A percentile compares a stretch with the other conserved stretches of the same genome.
Conservation (phyloP, 2,888 invertebrate species). For the Macrostomum cliftonense region DNA sequence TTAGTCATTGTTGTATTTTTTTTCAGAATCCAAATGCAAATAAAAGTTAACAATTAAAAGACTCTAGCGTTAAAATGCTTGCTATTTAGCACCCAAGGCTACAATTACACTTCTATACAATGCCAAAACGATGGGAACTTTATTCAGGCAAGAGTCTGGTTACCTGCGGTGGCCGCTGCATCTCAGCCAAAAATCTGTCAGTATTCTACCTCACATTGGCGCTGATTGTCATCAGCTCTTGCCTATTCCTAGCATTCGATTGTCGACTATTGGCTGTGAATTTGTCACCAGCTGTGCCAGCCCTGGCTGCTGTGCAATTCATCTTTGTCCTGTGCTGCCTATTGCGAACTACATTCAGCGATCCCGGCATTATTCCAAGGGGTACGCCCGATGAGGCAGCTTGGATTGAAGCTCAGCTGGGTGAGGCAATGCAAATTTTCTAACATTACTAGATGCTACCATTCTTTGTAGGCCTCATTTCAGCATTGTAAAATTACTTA, state of each 20-base stretch:
- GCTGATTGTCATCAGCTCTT: constrained; percentile 76
- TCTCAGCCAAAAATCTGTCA: constrained; percentile 86
- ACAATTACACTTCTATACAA: no score
- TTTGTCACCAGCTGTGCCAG: constrained; percentile 76
- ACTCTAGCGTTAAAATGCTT: no score
- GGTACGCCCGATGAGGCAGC: constrained; percentile 71
- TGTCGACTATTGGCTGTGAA: constrained; percentile 71
- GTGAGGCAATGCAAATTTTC: constrained; percentile 38
- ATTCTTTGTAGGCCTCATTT: no score
- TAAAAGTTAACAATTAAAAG: no score
- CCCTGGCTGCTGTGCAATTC: constrained; percentile 68
- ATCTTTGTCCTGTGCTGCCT: constrained; percentile 79
- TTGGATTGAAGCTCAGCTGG: constrained; percentile 70
- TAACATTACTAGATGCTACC: no score
- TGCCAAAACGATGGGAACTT: no score
- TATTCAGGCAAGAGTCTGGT: constrained; percentile 81
- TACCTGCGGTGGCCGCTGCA: constrained; percentile 85
- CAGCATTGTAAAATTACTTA: no score
- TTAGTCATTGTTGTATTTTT: no score
- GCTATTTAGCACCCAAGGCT: no score
- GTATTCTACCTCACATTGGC: constrained; percentile 85
- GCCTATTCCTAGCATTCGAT: constrained; percentile 87
- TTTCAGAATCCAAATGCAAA: no score
- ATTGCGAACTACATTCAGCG: constrained; percentile 72
- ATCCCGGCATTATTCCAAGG: constrained; percentile 73